Conservation (phyloP, 1,140 invertebrate genomes). For the Lamellibrachia luymesi region DNA sequence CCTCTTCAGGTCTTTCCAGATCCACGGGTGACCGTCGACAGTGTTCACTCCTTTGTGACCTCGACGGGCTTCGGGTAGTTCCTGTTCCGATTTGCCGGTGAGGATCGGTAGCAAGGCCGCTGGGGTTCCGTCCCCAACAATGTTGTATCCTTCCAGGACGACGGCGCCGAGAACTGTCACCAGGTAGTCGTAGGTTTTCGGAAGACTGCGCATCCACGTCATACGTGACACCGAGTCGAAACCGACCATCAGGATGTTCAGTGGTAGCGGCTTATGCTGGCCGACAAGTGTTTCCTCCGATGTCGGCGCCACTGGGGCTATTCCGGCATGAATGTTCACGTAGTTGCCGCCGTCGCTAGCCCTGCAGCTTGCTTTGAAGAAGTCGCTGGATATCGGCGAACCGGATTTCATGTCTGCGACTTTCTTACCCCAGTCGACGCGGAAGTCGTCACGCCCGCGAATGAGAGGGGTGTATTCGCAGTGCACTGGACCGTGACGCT, state of each 20-base stretch:
- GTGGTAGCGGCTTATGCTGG: constrained; percentile 50
- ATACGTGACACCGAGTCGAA: constrained; percentile 88
- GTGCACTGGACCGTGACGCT: constrained; percentile 7
- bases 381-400: not conserved
- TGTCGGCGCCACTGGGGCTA: not conserved
- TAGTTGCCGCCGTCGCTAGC: constrained; percentile 7
- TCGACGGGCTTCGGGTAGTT: constrained; percentile 82
- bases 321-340: constrained; percentile 2
- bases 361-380: constrained; percentile 18
- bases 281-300: no score
- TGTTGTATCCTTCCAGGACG: constrained; percentile 82
- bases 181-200: constrained; percentile 76
- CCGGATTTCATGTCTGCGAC: not conserved
- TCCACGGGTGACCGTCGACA: constrained; percentile 73
- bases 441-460: not conserved
- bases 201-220: constrained; percentile 81
- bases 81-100: constrained; percentile 80
- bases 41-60: constrained; percentile 67
- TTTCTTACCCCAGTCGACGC: not conserved
- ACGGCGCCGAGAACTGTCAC: constrained; percentile 67
- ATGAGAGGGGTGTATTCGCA: constrained; percentile 15
- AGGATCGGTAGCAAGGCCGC: constrained; percentile 90
- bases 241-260: constrained; percentile 85
- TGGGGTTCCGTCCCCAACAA: constrained; percentile 91
- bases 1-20: constrained; percentile 53